These are phyloP conservation scores for Drosophila murphyi DNA, from an alignment of 1,140 invertebrate species.

Conservation along the genomic window DNA sequence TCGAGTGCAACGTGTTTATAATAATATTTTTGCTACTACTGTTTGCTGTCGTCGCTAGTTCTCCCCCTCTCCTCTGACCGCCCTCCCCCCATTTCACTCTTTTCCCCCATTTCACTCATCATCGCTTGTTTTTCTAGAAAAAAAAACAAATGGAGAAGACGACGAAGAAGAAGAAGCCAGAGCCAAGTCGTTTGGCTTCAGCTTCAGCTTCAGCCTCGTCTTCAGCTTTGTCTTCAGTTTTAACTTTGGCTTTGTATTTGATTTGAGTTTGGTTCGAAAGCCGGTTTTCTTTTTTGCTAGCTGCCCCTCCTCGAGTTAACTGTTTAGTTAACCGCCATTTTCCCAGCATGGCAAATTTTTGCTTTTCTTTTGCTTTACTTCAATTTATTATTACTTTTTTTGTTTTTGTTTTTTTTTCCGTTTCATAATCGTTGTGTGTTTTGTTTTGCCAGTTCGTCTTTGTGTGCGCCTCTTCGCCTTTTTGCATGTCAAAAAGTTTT, in stretches of 20 bases:
- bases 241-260: slow-evolving; percentile 24
- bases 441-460: slow-evolving; percentile 40
- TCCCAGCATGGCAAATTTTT: slow-evolving; percentile 39
- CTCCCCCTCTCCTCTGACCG: neutral
- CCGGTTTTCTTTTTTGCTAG: slow-evolving; percentile 27
- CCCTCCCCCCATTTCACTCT: neutral
- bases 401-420: slow-evolving; percentile 23
- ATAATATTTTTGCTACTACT: slow-evolving; percentile 53
- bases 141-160: neutral
- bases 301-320: slow-evolving; percentile 15
- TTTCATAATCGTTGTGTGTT: slow-evolving; percentile 66
- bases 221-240: slow-evolving; percentile 18
- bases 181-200: slow-evolving; percentile 40
- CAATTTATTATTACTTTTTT: slow-evolving; percentile 26
- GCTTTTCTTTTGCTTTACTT: slow-evolving; percentile 19
- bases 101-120: neutral
- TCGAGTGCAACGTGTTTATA: slow-evolving; percentile 53
- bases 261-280: slow-evolving; percentile 3
- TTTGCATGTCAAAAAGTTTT: slow-evolving; percentile 55
- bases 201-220: slow-evolving; percentile 18
- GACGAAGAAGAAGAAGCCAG: slow-evolving; percentile 5
- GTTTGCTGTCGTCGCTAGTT: slow-evolving; percentile 31
- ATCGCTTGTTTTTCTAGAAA: slow-evolving; percentile 12
- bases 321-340: slow-evolving; percentile 35
- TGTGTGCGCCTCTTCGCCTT: slow-evolving; percentile 62